Percentiles rank a stretch among this genome's conserved stretches.
Conservation (phyloP, 2,113 vertebrate genomes). For the Irena cyanogastra region DNA sequence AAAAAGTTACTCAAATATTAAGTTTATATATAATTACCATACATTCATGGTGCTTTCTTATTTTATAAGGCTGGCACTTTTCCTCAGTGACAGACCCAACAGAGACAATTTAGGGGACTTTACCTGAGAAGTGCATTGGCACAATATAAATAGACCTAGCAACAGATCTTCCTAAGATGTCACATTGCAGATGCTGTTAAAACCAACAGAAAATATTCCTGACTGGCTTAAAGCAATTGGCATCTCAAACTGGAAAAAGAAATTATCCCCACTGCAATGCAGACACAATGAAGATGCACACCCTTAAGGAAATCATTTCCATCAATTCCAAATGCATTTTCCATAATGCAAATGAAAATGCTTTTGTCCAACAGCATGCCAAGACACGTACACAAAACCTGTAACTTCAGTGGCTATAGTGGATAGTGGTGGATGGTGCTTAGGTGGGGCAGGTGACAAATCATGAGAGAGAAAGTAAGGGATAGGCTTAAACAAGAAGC, state of each 20-base stretch:
- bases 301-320: neutral
- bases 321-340: neutral
- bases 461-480: neutral
- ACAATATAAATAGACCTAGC: neutral
- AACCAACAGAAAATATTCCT: neutral
- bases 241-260: neutral
- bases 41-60: neutral
- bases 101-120: neutral
- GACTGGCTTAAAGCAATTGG: neutral
- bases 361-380: neutral
- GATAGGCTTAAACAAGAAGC: neutral
- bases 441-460: neutral
- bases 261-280: neutral
- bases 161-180: neutral
- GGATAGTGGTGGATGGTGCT: too few species aligned
- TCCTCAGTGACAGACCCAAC: neutral
- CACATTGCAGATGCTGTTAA: neutral
- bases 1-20: neutral
- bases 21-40: neutral
- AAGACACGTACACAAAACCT: neutral
- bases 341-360: neutral
- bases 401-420: neutral
- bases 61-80: neutral
- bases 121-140: neutral
- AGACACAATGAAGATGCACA: neutral